Percentiles rank a stretch among this genome's conserved stretches.
phyloP scores from a whole-genome alignment of 2,797 vertebrate genomes.

The Channallabes apus region DNA sequence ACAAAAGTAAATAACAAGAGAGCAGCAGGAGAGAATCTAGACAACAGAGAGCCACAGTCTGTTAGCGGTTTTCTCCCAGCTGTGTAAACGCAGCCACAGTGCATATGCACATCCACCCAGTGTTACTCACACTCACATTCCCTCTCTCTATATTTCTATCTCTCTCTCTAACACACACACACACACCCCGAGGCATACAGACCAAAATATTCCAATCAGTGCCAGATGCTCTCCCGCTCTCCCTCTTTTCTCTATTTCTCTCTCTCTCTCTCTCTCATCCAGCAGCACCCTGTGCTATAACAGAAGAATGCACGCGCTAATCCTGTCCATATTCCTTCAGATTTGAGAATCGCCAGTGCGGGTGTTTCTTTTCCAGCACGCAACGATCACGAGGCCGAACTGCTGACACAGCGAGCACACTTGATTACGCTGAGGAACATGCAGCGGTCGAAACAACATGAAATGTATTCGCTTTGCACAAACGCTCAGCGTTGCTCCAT shows the following conservation, averaged over 20 bases:
- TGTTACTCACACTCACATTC: not conserved
- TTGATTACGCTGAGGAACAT: slow-evolving; percentile 4
- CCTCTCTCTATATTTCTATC: not conserved
- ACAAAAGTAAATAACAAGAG: not conserved
- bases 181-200: slow-evolving; percentile 27
- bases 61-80: slow-evolving; percentile 52
- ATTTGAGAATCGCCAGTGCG: slow-evolving; percentile 2
- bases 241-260: not conserved
- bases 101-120: slow-evolving; percentile 44
- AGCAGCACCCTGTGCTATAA: slow-evolving; percentile 1
- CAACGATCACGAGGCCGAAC: not conserved
- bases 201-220: slow-evolving; percentile 66
- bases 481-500: not conserved
- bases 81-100: slow-evolving; percentile 53
- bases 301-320: slow-evolving; percentile 5
- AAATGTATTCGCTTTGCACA: not conserved
- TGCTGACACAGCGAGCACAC: slow-evolving; percentile 6
- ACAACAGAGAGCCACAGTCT: slow-evolving; percentile 27
- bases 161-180: slow-evolving; percentile 22
- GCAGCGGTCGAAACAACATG: not conserved
- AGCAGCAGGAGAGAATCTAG: not conserved
- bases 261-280: slow-evolving; percentile 6
- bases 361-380: not conserved
- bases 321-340: slow-evolving; percentile 15
- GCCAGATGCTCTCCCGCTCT: slow-evolving; percentile 57